Evolutionary conservation across 2,113 vertebrate species (phyloP), one percentile per base, ranked within the genome.

Genomic region (Macrotus californicus): DNA sequence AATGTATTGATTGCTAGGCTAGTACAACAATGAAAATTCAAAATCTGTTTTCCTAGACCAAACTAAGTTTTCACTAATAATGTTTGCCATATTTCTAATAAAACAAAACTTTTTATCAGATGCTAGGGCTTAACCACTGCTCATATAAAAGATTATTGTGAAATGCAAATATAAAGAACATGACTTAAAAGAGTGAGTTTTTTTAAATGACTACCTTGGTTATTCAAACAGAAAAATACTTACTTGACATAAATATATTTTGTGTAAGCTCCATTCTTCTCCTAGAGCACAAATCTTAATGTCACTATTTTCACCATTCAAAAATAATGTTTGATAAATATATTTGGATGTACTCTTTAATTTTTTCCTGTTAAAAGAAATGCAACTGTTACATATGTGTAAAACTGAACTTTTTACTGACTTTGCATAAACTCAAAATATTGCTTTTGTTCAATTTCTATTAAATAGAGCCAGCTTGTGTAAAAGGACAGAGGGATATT

Each of bases 231-330:
- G 66, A 84, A 89, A 94, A 95, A 48, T 50, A 77, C 98, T 97
- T 98, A 99, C 99, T 99, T 99, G 99, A 87, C 99, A 99, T 93
- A 99, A 98, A 96, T 99, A 99, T 12, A 99, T 98, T 98, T 99
- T 99, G 96, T 99, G 99, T 95, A 99, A 98, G 96, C 99, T 99
- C 99, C 99, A 99, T 81, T 99, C 99, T 97, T 99, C 99, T 90
- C 99, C 99, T 96, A 99, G 98, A 15, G 99, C 99, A 95, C 99
- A 99, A 48, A 99, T 99, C 36, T 99, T 98, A 97, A 99, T 98
- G 83, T 99, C 99, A 24, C 99, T 99, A 97, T 99, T 99, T 97
- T 99, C 99, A 11, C 99, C 99, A 64, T 99, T 99, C 94, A 99
- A 94, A 97, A 99, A 99, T 81, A 99, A 98, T 0, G 99, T 99